These are phyloP conservation scores for Spheniscus mendiculus DNA, from an alignment of 2,113 vertebrate genomes.

Conservation along the genomic window DNA sequence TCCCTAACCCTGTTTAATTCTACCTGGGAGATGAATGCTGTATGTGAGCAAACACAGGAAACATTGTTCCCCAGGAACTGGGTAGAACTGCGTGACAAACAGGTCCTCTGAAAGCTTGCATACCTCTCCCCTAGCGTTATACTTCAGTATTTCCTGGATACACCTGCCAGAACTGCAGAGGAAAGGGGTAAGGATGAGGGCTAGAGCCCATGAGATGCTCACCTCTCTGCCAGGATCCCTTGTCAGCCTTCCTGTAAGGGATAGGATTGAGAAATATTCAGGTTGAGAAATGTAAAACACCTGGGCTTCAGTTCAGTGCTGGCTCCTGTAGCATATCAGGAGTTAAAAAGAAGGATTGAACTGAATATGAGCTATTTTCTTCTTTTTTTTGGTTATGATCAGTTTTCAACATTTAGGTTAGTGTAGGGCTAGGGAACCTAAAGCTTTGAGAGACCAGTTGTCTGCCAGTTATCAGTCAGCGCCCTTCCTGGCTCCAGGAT, in stretches of 20 bases:
- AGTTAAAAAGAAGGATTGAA: not conserved
- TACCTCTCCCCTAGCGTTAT: not conserved
- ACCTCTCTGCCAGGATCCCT: not conserved
- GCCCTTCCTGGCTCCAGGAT: not conserved
- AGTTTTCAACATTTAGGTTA: not conserved
- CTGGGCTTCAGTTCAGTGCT: not conserved
- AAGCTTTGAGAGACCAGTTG: not conserved
- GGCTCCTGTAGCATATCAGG: not conserved
- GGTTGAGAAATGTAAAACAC: not conserved
- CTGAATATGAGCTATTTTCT: not conserved
- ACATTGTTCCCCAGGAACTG: not conserved
- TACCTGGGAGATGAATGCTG: not conserved
- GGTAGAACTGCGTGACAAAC: not conserved
- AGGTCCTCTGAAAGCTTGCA: not conserved
- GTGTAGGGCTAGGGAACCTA: not conserved
- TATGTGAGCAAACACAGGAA: not conserved
- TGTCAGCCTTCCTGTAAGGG: not conserved
- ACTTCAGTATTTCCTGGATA: not conserved
- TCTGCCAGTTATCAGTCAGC: not conserved
- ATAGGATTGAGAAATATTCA: not conserved
- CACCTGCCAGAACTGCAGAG: not conserved
- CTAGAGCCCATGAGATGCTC: not conserved
- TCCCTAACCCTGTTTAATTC: not conserved
- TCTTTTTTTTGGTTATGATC: not conserved
- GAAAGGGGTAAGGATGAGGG: not conserved